A percentile compares a stretch with the other conserved stretches of the same genome.
These are phyloP conservation scores for Drosophila cardini DNA, from an alignment of 1,140 invertebrate species.

Conservation along the genomic window DNA sequence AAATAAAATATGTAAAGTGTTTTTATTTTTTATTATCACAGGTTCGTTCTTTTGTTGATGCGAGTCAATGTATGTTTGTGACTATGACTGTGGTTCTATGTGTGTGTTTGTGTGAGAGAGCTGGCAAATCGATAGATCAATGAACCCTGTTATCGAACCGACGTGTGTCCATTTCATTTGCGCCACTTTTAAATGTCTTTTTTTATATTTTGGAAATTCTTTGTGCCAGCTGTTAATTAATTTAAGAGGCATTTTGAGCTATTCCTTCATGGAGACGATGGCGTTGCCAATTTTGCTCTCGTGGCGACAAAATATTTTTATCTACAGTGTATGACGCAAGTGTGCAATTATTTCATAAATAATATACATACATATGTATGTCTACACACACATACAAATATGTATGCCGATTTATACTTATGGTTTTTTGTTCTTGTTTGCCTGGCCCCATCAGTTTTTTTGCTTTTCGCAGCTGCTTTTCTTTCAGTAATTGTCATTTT, in stretches of 20 bases:
- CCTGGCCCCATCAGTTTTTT: slow-evolving; percentile 6
- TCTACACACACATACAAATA: slow-evolving; percentile 16
- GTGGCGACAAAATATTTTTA: slow-evolving; percentile 57
- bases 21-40: slow-evolving; percentile 19
- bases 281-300: slow-evolving; percentile 44
- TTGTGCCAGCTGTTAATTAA: slow-evolving; percentile 32
- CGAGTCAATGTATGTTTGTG: neutral
- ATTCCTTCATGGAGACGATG: slow-evolving; percentile 4
- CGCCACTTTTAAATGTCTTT: slow-evolving; percentile 13
- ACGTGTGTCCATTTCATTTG: neutral
- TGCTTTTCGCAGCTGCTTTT: slow-evolving; percentile 43
- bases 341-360: slow-evolving; percentile 62
- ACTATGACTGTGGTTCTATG: too few species aligned
- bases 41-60: slow-evolving; percentile 16
- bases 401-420: slow-evolving; percentile 28
- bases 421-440: slow-evolving; percentile 8
- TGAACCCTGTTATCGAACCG: slow-evolving; percentile 56
- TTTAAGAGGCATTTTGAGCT: slow-evolving; percentile 28
- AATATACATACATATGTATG: slow-evolving; percentile 35
- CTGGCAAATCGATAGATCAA: slow-evolving; percentile 41
- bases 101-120: neutral
- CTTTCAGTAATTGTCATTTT: slow-evolving; percentile 60
- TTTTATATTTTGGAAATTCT: slow-evolving; percentile 12
- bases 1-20: slow-evolving; percentile 36
- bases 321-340: slow-evolving; percentile 57